A percentile compares a stretch with the other conserved stretches of the same genome.
phyloP scores from a whole-genome alignment of 2,113 vertebrate genomes.

The Ptilorrhoa leucosticta region DNA sequence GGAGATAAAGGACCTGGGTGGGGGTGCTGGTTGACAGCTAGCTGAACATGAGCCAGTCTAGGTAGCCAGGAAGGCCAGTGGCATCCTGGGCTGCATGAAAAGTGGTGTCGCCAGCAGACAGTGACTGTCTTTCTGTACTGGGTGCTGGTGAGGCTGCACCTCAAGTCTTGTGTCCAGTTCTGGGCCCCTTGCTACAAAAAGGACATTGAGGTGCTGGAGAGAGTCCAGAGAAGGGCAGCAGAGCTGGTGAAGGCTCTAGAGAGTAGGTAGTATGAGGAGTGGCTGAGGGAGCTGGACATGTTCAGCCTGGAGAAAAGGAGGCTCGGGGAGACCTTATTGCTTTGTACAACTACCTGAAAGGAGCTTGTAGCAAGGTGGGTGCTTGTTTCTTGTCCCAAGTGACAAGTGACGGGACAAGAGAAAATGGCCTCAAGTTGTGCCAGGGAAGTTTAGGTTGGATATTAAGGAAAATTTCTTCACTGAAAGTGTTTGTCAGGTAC shows the following conservation, averaged over 20 bases:
- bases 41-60: not conserved
- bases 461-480: not conserved
- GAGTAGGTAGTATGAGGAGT: not conserved
- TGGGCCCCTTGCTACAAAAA: not conserved
- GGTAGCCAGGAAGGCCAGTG: not conserved
- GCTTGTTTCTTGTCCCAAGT: not conserved
- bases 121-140: not conserved
- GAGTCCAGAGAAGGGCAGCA: not conserved
- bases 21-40: not conserved
- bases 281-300: not conserved
- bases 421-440: not conserved
- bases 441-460: not conserved
- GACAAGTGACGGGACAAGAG: not conserved
- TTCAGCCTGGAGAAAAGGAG: not conserved
- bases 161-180: not conserved
- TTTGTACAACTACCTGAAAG: not conserved
- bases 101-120: not conserved
- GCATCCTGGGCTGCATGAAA: not conserved
- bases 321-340: rapidly evolving
- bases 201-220: not conserved
- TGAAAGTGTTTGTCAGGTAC: not conserved
- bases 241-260: not conserved
- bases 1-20: not conserved
- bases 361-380: not conserved
- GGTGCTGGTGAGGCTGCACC: not conserved